Evolutionary conservation across 1,140 invertebrate genomes (phyloP).

Genomic region (Mizuhopecten yessoensis): DNA sequence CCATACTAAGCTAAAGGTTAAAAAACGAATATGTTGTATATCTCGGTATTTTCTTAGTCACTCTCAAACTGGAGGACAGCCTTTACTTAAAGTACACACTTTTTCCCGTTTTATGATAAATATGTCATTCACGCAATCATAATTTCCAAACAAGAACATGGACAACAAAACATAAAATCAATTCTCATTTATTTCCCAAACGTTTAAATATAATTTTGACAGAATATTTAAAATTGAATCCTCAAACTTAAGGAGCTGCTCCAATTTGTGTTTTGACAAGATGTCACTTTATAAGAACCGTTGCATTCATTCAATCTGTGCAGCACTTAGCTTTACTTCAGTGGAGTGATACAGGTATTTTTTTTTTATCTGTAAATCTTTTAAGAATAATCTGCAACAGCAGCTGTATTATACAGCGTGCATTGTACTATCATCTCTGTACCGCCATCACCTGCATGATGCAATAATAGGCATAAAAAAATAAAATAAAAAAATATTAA

Average conservation of each 20-base stretch:
- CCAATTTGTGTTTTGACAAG: slow-evolving; percentile 22
- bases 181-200: neutral
- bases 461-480: neutral
- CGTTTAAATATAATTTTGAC: neutral
- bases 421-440: neutral
- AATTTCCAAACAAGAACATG: neutral
- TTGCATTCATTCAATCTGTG: neutral
- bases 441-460: neutral
- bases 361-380: neutral
- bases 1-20: neutral
- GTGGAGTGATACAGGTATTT: neutral
- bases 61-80: neutral
- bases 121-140: neutral
- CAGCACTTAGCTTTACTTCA: neutral
- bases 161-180: neutral
- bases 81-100: neutral
- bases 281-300: neutral
- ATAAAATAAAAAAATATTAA: neutral
- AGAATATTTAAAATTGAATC: neutral
- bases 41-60: no score
- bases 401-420: neutral
- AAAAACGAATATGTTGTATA: no score
- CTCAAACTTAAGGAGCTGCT: neutral
- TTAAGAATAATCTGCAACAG: neutral
- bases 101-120: neutral